These are phyloP conservation scores for Zonitis immaculata DNA, from an alignment of 2,888 invertebrate species.

Conservation along the genomic window DNA sequence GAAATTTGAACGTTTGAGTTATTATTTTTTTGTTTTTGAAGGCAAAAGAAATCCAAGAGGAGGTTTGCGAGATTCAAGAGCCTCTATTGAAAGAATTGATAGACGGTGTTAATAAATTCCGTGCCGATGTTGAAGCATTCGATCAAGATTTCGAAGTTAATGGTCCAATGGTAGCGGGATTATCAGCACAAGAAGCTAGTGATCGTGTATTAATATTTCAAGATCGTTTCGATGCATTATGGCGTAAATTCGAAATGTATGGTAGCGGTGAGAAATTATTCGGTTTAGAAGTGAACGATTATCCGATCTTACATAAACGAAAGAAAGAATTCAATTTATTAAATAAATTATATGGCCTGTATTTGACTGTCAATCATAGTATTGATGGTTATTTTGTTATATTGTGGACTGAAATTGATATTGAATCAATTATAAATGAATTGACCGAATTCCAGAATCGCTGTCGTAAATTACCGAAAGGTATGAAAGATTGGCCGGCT, in stretches of 20 bases:
- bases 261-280: conserved; percentile 75
- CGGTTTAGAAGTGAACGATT: conserved; percentile 77
- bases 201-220: conserved; percentile 74
- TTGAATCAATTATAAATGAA: conserved; percentile 74
- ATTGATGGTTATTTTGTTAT: conserved; percentile 84
- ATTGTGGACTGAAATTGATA: conserved; percentile 78
- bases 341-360: conserved; percentile 74
- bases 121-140: conserved; percentile 62
- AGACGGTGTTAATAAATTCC: conserved; percentile 64
- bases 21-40: too few relatives aligned
- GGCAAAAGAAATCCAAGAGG: conserved; percentile 66
- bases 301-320: conserved; percentile 71
- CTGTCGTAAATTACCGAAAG: conserved; percentile 78
- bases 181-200: conserved; percentile 81
- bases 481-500: conserved; percentile 84
- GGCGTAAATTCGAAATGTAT: conserved; percentile 76
- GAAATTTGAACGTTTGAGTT: not conserved
- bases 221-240: conserved; percentile 76
- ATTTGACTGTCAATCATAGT: conserved; percentile 77
- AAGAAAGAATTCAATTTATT: conserved; percentile 81
- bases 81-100: conserved; percentile 68
- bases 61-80: conserved; percentile 69
- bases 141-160: conserved; percentile 67
- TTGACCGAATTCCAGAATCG: conserved; percentile 79
- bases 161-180: conserved; percentile 82